A percentile compares a stretch with the other conserved stretches of the same genome.
phyloP scores from a whole-genome alignment of 2,113 vertebrate species.

The Cricetomys ansorgei region DNA sequence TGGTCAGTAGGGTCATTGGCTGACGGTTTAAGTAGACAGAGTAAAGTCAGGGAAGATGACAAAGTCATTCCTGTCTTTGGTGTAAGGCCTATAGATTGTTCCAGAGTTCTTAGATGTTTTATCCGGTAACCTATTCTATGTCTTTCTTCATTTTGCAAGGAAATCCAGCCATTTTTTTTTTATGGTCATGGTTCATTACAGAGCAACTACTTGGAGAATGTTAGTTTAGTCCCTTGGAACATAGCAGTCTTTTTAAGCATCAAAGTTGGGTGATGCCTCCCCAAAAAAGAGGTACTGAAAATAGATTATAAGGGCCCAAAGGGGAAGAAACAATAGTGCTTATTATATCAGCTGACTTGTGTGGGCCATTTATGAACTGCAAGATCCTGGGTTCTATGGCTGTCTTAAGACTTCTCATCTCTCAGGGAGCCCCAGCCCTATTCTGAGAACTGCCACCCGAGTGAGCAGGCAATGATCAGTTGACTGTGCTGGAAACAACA shows the following conservation, averaged over 20 bases:
- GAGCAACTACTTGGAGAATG: not conserved
- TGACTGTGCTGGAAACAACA: not conserved
- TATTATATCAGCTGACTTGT: not conserved
- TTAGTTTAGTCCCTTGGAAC: not conserved
- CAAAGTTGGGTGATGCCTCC: not conserved
- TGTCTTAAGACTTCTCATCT: not conserved
- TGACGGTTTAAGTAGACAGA: slow-evolving; percentile 30
- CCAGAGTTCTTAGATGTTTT: slow-evolving; percentile 52
- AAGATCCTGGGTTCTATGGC: not conserved
- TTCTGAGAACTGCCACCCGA: not conserved
- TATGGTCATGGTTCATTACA: not conserved
- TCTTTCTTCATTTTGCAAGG: slow-evolving; percentile 45
- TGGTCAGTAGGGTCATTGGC: not conserved
- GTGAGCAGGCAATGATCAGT: not conserved
- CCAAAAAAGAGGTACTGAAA: not conserved
- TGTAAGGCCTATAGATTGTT: not conserved
- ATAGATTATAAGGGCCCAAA: not conserved
- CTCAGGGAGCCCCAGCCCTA: not conserved
- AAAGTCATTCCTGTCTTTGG: slow-evolving; percentile 3
- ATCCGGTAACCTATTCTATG: not conserved
- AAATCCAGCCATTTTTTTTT: not conserved
- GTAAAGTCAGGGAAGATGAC: slow-evolving; percentile 29
- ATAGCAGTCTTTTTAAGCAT: not conserved
- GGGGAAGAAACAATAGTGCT: not conserved
- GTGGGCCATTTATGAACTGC: not conserved